phyloP scores from a whole-genome alignment of 2,888 invertebrate genomes.

The Drosophila hamatofila region DNA sequence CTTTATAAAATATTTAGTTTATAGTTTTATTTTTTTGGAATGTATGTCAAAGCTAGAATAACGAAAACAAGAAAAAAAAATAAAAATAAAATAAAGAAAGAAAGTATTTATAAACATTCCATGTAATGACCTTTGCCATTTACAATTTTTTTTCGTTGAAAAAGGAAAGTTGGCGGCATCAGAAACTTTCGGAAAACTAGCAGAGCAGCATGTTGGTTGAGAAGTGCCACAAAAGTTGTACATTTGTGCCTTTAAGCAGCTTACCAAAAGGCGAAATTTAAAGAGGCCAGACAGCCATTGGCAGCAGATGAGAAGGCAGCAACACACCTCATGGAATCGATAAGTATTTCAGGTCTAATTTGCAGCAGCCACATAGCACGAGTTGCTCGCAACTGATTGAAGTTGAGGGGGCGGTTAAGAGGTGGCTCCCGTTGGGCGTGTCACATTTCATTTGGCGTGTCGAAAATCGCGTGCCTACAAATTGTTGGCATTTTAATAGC shows the following conservation, averaged over 20 bases:
- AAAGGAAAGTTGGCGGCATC: conserved; percentile 17
- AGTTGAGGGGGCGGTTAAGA: too few species aligned
- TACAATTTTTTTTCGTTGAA: conserved; percentile 17
- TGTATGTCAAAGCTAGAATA: neutral
- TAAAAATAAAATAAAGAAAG: neutral
- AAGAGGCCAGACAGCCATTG: conserved; percentile 21
- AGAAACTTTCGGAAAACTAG: conserved; percentile 24
- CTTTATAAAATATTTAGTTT: neutral
- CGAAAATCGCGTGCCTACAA: conserved; percentile 59
- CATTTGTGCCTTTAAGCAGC: conserved; percentile 20
- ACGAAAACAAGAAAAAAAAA: neutral
- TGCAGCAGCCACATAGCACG: conserved; percentile 40
- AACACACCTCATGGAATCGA: conserved; percentile 7
- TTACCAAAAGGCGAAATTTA: conserved; percentile 27
- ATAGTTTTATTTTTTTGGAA: neutral
- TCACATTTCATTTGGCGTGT: conserved; percentile 63
- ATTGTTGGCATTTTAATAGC: conserved; percentile 67
- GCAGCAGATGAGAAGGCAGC: neutral
- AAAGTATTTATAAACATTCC: conserved; percentile 34
- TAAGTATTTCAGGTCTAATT: conserved; percentile 52
- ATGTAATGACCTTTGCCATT: conserved; percentile 43
- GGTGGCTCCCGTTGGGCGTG: conserved; percentile 38
- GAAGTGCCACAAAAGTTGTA: conserved; percentile 11
- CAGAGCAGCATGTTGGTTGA: conserved; percentile 2
- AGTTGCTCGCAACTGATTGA: conserved; percentile 36